These are phyloP conservation scores for Struthidea cinerea DNA, from an alignment of 2,113 vertebrate species.

Conservation along the genomic window DNA sequence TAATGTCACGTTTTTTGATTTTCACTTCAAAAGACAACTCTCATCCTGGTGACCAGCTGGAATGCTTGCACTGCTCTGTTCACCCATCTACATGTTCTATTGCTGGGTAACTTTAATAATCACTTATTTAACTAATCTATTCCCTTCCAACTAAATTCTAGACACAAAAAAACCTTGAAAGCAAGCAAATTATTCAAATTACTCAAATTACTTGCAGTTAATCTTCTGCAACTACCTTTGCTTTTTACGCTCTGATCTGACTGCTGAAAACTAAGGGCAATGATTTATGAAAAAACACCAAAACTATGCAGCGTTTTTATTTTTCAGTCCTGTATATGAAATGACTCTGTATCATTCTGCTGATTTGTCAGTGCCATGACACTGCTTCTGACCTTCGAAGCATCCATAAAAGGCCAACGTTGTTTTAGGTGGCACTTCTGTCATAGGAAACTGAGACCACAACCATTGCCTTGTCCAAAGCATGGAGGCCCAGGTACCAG, in stretches of 20 bases:
- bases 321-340: not conserved
- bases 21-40: not conserved
- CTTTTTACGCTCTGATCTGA: not conserved
- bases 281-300: not conserved
- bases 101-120: not conserved
- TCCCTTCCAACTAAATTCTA: not conserved
- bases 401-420: not conserved
- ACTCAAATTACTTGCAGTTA: not conserved
- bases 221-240: not conserved
- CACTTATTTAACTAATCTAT: not conserved
- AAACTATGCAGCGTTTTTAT: accelerated
- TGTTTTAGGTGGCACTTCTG: not conserved
- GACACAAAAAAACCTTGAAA: not conserved
- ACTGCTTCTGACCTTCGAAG: not conserved
- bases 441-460: not conserved
- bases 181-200: not conserved
- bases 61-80: not conserved
- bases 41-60: not conserved
- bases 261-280: not conserved
- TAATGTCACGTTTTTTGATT: not conserved
- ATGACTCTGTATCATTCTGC: not conserved
- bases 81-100: not conserved
- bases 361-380: not conserved
- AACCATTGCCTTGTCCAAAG: not conserved
- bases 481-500: not conserved